Base-by-base conservation (phyloP, 2,888 invertebrate genomes). In the Macaria liturata region DNA sequence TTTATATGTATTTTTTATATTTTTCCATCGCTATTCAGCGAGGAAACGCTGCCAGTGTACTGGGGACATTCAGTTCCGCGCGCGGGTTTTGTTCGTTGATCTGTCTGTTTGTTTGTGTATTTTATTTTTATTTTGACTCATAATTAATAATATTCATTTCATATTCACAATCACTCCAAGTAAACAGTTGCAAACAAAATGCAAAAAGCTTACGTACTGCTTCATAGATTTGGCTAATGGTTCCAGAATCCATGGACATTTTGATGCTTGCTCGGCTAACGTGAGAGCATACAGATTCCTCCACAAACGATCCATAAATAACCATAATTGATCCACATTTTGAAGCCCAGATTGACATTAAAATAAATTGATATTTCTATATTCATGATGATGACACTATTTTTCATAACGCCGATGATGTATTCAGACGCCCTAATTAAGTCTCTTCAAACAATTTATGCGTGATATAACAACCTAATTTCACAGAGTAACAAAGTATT, bases 401-500 rank as follows among this genome's bases (percentile, higher is more conserved):
- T 64, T 64, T 67, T 74, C 68, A 74, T 72, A 73, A 62, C 44
- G 49, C 51, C 47, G 53, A 67, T 73, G 69, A 72, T 73, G 72
- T 64, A 67, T 67, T 49, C 57, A 69, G 52, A 56, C 66, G 71
- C 78, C 66, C 64, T 76, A 81, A 84, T 82, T 56, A 55, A 52
- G 48, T 56, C 49, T 46, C 55, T 52, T 59, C 59, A 49, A 55
- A 48, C 59, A 80, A 81, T 80, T 82, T 78, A 80, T 76, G 62
- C 72, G 67, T 74, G 73, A 77, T 76, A 81, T 76, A 84, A 80
- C 77, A 78, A 60, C 55, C 55, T 77, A 79, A 84, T 83, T 83
- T 80, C 60, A 78, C 72, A 75, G 80, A 76, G 76, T 76, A 81
- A 82, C 78, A 80, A 75, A 83, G 80, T 80, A 78, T 83, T 81